Percentiles rank a stretch among this genome's conserved stretches.
phyloP scores from a whole-genome alignment of 2,888 invertebrate genomes.

The Pristionchus fissidentatus region DNA sequence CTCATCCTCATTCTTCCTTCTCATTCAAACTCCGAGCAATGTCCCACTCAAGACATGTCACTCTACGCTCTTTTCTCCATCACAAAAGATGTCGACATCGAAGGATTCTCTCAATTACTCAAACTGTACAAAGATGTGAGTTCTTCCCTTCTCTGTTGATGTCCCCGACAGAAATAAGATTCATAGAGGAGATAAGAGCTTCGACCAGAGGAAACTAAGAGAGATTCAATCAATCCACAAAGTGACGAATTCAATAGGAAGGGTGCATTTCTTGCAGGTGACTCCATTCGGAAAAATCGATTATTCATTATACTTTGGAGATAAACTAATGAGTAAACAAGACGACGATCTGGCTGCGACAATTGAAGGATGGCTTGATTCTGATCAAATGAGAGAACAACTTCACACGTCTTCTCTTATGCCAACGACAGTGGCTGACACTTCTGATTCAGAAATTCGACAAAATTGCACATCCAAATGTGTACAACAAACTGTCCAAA shows the following conservation, averaged over 20 bases:
- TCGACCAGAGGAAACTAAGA: background rate
- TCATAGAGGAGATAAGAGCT: background rate
- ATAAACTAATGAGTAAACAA: conserved; percentile 6
- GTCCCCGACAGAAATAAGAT: conserved; percentile 7
- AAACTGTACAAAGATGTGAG: conserved; percentile 38
- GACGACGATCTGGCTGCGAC: background rate
- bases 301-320: conserved; percentile 39
- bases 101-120: conserved; percentile 38
- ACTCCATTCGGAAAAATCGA: conserved; percentile 19
- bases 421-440: background rate
- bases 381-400: background rate
- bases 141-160: background rate
- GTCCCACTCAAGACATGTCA: conserved; percentile 33
- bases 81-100: conserved; percentile 35
- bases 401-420: conserved; percentile 10
- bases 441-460: background rate
- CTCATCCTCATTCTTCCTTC: conserved; percentile 12
- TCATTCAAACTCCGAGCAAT: background rate
- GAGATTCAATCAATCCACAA: background rate
- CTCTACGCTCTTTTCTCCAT: conserved; percentile 40
- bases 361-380: conserved; percentile 27
- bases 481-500: conserved; percentile 24
- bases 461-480: conserved; percentile 17
- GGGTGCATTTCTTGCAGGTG: background rate
- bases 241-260: background rate